Evolutionary conservation across 2,888 invertebrate genomes (phyloP).

Genomic region (Cataglyphis altisquamis): DNA sequence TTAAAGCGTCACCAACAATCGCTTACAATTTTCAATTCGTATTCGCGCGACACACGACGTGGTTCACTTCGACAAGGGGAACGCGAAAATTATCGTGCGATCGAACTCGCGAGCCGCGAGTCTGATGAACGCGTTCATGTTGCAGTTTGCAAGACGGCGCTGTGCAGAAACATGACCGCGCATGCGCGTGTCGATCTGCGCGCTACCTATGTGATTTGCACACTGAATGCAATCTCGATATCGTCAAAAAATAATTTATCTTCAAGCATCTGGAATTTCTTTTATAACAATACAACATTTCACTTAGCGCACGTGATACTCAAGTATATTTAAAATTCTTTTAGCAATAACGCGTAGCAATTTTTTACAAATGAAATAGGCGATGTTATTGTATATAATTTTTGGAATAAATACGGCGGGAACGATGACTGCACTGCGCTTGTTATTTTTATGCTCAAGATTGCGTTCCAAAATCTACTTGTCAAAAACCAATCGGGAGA

Average conservation of each 20-base stretch:
- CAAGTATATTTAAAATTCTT: neutral
- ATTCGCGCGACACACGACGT: neutral
- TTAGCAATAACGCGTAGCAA: neutral
- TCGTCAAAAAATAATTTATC: neutral
- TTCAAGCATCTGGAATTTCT: neutral
- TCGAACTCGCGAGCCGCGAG: neutral
- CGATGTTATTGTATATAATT: neutral
- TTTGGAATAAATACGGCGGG: neutral
- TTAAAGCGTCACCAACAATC: neutral
- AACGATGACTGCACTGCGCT: neutral
- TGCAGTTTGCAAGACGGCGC: neutral
- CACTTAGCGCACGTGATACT: neutral
- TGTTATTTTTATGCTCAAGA: neutral
- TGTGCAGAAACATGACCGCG: neutral
- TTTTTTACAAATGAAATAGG: neutral
- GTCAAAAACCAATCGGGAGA: too few species aligned
- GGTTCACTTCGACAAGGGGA: neutral
- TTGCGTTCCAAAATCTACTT: too few species aligned
- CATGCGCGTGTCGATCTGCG: slow-evolving; percentile 12
- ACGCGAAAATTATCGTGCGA: neutral
- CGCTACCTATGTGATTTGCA: neutral
- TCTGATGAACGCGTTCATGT: neutral
- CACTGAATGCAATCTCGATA: neutral
- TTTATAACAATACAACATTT: neutral
- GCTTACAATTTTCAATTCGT: neutral